phyloP scores from a whole-genome alignment of 2,797 vertebrate species.

The Dromococcyx pavoninus region DNA sequence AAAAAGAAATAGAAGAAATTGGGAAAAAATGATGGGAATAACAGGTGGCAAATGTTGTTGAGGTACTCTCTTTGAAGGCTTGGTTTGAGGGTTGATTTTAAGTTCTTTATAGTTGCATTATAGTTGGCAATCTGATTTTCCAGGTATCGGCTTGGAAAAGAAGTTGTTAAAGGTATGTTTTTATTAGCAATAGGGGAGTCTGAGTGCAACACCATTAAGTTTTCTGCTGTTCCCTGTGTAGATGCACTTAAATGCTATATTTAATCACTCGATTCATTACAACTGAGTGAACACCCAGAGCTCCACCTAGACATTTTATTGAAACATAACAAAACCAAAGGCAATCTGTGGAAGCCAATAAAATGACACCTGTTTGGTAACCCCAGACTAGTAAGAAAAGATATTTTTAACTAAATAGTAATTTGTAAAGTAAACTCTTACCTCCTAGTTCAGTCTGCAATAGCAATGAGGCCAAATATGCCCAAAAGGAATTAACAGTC shows the following conservation, averaged over 20 bases:
- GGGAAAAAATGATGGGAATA: neutral
- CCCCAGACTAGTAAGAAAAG: neutral
- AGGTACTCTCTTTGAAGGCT: neutral
- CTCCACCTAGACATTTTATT: neutral
- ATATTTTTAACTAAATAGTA: neutral
- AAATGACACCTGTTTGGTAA: neutral
- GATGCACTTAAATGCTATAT: neutral
- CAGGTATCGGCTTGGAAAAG: neutral
- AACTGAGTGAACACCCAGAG: neutral
- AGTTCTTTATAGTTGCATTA: neutral
- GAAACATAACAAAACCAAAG: neutral
- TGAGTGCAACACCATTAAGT: neutral
- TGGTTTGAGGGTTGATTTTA: neutral
- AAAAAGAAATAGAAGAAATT: neutral
- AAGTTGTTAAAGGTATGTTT: neutral
- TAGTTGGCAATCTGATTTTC: neutral
- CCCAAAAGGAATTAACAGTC: neutral
- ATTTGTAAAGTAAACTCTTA: neutral
- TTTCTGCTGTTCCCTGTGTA: neutral
- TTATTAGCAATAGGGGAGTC: neutral
- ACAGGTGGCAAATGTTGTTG: neutral
- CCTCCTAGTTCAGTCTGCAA: fast-evolving
- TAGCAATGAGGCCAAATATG: neutral
- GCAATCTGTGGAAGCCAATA: neutral
- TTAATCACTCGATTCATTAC: neutral